Evolutionary conservation across 2,888 invertebrate species (phyloP).

Genomic region (Xanthia icteritia): DNA sequence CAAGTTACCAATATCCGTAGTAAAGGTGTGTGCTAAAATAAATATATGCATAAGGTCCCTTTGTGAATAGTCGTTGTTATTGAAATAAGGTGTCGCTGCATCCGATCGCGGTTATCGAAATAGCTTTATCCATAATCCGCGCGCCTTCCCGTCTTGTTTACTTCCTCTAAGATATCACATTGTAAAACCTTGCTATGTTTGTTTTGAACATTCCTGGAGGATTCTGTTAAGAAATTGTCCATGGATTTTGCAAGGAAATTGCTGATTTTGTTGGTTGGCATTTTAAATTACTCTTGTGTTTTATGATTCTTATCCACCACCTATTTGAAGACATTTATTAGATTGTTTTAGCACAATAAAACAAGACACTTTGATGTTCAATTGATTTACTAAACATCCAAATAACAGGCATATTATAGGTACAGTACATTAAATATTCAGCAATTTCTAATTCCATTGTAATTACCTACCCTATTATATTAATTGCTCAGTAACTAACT

Average conservation of each 20-base stretch:
- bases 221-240: conserved; percentile 39
- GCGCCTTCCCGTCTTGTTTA: conserved; percentile 73
- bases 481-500: background rate
- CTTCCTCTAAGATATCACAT: conserved; percentile 75
- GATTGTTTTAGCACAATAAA: background rate
- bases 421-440: background rate
- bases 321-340: background rate
- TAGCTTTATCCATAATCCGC: conserved; percentile 79
- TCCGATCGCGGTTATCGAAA: conserved; percentile 81
- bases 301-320: background rate
- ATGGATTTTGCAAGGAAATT: conserved; percentile 16
- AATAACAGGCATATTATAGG: background rate
- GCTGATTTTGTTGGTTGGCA: conserved; percentile 7
- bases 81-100: conserved; percentile 84
- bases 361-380: background rate
- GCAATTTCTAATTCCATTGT: background rate
- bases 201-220: conserved; percentile 53
- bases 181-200: conserved; percentile 67
- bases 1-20: conserved; percentile 55
- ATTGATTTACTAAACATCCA: background rate
- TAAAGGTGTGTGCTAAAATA: conserved; percentile 74
- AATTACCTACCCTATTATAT: background rate
- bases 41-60: conserved; percentile 77
- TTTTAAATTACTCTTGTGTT: background rate
- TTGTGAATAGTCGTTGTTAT: conserved; percentile 82